These are phyloP conservation scores for Huso huso DNA, from an alignment of 2,797 vertebrate genomes.

Conservation along the genomic window DNA sequence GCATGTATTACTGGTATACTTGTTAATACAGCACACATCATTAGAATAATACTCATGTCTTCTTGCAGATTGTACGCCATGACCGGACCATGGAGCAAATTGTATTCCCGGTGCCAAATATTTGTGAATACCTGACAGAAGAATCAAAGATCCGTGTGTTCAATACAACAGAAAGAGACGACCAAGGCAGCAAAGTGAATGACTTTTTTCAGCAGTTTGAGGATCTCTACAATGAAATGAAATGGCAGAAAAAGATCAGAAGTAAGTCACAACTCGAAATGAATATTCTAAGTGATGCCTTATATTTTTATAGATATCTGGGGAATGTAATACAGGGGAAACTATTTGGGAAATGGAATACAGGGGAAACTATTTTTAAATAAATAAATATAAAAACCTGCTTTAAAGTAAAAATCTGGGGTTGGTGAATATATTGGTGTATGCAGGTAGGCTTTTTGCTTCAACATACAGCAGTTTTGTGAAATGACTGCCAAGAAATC, in stretches of 20 bases:
- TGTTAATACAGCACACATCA: neutral
- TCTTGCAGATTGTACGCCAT: slow-evolving; percentile 84
- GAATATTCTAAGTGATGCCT: no score
- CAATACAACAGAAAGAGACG: slow-evolving; percentile 85
- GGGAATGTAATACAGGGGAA: no score
- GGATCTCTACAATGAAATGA: slow-evolving; percentile 95
- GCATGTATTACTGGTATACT: no score
- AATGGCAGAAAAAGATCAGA: slow-evolving; percentile 95
- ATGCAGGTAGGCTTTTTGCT: no score
- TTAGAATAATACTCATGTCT: neutral
- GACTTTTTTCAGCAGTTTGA: slow-evolving; percentile 96
- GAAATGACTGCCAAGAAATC: no score
- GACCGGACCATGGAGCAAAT: slow-evolving; percentile 97
- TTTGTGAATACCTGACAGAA: slow-evolving; percentile 87
- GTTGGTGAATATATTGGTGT: no score
- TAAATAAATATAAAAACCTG: no score
- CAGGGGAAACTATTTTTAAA: no score
- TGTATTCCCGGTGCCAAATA: slow-evolving; percentile 91
- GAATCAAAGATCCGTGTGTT: slow-evolving; percentile 88
- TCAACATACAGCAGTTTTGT: no score
- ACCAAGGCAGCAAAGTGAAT: slow-evolving; percentile 97
- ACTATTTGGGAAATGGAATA: no score
- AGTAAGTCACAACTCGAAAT: slow-evolving; percentile 56
- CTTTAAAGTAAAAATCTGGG: no score
- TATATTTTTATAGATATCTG: no score